These are phyloP conservation scores for Eurytoma californica DNA, from an alignment of 2,888 invertebrate genomes.

Conservation along the genomic window DNA sequence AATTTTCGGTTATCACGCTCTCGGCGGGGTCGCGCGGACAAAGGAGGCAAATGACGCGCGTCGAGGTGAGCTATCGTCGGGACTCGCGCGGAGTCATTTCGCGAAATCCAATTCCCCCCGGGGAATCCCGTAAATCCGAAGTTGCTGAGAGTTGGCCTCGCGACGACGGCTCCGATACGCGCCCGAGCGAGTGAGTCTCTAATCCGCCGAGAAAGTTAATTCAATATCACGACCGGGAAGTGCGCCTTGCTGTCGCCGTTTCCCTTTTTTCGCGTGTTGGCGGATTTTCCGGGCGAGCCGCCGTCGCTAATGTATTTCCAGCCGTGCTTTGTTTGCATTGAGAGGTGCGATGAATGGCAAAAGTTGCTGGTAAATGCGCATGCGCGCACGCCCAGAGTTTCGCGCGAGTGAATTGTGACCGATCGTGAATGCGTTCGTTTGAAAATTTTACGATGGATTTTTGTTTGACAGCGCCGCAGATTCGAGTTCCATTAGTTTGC, in stretches of 20 bases:
- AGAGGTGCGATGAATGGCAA: conserved; percentile 11
- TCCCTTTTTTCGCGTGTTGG: neutral
- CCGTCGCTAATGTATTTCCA: conserved; percentile 3
- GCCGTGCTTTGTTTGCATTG: conserved; percentile 1
- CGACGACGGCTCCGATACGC: neutral
- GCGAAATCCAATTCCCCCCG: conserved; percentile 31
- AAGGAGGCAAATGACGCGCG: too few relatives aligned
- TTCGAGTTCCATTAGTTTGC: too few relatives aligned
- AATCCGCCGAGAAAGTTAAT: conserved; percentile 32
- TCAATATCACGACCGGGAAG: conserved; percentile 25
- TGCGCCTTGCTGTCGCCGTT: neutral
- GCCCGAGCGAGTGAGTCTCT: neutral
- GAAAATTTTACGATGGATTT: conserved; percentile 14
- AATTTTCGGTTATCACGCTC: too few relatives aligned
- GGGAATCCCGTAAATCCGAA: conserved; percentile 39
- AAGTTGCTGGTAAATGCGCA: neutral
- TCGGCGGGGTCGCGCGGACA: too few relatives aligned
- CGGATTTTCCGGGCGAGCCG: neutral
- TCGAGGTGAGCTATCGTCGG: neutral
- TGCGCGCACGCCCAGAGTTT: neutral
- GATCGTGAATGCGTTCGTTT: conserved; percentile 6
- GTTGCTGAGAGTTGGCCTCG: conserved; percentile 25
- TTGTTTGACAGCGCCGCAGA: too few relatives aligned
- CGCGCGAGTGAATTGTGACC: conserved; percentile 1
- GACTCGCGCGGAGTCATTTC: conserved; percentile 17